A percentile compares a stretch with the other conserved stretches of the same genome.
Evolutionary conservation across 2,888 invertebrate species (phyloP).

Genomic region (Cheilosia pagana): DNA sequence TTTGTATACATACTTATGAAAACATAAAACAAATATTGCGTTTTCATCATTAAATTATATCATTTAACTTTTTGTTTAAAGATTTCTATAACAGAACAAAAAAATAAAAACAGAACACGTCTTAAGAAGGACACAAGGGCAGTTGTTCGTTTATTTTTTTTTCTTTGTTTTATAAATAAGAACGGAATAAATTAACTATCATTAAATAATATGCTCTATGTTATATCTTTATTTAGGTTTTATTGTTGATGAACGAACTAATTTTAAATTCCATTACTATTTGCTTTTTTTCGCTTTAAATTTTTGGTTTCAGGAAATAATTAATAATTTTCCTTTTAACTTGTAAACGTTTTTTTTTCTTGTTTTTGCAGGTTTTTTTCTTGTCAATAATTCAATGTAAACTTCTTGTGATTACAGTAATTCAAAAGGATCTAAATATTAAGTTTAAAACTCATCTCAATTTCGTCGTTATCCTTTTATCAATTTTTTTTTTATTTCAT

Average conservation of each 20-base stretch:
- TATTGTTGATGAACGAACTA: conserved; percentile 69
- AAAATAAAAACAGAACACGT: conserved; percentile 60
- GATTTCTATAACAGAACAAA: conserved; percentile 54
- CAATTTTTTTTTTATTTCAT: conserved; percentile 66
- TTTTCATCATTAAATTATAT: conserved; percentile 51
- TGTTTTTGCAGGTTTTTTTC: conserved; percentile 54
- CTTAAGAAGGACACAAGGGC: conserved; percentile 66
- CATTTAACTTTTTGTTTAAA: conserved; percentile 18
- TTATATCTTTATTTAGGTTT: conserved; percentile 51
- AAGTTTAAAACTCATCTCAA: conserved; percentile 70
- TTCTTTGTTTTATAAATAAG: conserved; percentile 31
- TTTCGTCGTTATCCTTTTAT: conserved; percentile 70
- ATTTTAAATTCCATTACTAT: conserved; percentile 70
- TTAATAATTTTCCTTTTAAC: conserved; percentile 77
- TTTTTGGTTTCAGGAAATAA: conserved; percentile 79
- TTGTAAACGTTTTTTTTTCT: conserved; percentile 75
- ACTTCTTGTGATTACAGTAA: conserved; percentile 70
- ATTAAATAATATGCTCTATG: conserved; percentile 51
- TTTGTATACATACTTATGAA: conserved; percentile 70
- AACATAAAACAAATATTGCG: conserved; percentile 64
- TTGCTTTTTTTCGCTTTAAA: conserved; percentile 32
- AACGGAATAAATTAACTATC: conserved; percentile 48
- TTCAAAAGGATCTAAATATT: conserved; percentile 73
- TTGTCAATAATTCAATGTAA: conserved; percentile 73
- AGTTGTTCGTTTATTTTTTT: conserved; percentile 49